A percentile compares a stretch with the other conserved stretches of the same genome.
Evolutionary conservation across 2,113 vertebrate species (phyloP).

Genomic region (Naja naja): DNA sequence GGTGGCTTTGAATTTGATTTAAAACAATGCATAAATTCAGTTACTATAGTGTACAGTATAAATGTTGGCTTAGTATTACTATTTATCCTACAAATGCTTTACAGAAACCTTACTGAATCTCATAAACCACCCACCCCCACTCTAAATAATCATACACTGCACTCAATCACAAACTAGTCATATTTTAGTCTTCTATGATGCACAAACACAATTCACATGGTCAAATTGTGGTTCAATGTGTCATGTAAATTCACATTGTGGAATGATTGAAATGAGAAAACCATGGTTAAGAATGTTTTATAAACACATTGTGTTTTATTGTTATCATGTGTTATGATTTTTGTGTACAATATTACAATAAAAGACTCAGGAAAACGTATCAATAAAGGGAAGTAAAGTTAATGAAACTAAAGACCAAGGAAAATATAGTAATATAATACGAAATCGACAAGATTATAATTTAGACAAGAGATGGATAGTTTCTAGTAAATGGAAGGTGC

Average conservation of each 20-base stretch:
- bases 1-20: not conserved
- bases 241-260: not conserved
- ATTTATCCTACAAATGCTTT: not conserved
- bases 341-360: not conserved
- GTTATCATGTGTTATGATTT: not conserved
- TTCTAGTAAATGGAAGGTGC: not conserved
- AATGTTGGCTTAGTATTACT: not conserved
- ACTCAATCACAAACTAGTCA: not conserved
- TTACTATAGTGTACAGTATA: not conserved
- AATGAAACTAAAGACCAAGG: slow-evolving; percentile 15
- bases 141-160: not conserved
- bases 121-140: not conserved
- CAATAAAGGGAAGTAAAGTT: slow-evolving; percentile 23
- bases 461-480: not conserved
- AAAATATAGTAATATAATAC: not conserved
- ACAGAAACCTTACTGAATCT: slow-evolving; percentile 12
- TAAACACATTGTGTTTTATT: slow-evolving; percentile 12
- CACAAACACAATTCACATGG: not conserved
- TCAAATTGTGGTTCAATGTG: not conserved
- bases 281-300: not conserved
- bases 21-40: not conserved
- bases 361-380: not conserved
- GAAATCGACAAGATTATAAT: not conserved
- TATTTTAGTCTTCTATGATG: not conserved
- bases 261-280: not conserved